These are phyloP conservation scores for Raja brachyura DNA, from an alignment of 2,113 vertebrate genomes.

Conservation along the genomic window DNA sequence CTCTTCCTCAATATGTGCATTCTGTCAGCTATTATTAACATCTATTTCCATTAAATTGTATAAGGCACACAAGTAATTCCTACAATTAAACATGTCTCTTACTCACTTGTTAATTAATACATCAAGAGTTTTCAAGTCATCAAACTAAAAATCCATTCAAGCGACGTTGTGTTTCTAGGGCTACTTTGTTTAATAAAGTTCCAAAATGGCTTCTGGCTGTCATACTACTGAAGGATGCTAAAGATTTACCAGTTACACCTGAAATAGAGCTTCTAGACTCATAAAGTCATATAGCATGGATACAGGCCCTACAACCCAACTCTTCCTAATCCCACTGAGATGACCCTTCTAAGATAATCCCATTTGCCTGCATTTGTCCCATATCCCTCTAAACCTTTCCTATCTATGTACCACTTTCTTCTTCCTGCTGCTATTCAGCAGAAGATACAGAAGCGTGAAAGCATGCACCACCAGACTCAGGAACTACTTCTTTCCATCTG, in stretches of 20 bases:
- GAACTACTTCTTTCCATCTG: too few species aligned
- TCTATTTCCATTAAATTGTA: neutral
- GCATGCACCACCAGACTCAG: too few species aligned
- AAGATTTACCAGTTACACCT: neutral
- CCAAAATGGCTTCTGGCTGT: neutral
- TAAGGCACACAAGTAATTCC: neutral
- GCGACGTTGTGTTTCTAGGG: neutral
- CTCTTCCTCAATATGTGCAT: neutral
- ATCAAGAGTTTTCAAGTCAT: neutral
- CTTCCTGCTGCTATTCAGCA: too few species aligned
- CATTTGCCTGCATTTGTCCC: too few species aligned
- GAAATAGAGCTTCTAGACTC: neutral
- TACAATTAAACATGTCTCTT: neutral
- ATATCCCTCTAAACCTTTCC: too few species aligned
- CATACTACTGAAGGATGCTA: neutral
- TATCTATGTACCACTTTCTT: too few species aligned
- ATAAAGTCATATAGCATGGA: too few species aligned
- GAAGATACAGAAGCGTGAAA: too few species aligned
- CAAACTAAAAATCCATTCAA: neutral
- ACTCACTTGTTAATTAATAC: neutral
- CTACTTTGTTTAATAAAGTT: neutral
- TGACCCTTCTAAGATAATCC: too few species aligned
- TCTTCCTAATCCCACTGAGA: too few species aligned
- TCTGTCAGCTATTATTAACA: slow-evolving; percentile 16
- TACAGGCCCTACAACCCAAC: too few species aligned